These are phyloP conservation scores for Danaus plexippus DNA, from an alignment of 1,140 invertebrate species.

Conservation along the genomic window DNA sequence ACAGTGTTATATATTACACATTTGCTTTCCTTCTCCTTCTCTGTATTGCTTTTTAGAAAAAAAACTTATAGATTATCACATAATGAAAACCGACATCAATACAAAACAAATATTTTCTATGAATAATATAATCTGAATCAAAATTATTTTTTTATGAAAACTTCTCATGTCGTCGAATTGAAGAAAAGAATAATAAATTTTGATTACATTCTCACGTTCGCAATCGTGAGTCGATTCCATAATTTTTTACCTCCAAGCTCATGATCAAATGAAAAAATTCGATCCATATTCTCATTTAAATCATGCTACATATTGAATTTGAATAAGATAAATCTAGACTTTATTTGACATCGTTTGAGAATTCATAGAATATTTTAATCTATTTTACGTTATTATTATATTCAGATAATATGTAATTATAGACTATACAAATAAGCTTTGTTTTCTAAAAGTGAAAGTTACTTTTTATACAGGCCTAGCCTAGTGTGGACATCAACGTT, in stretches of 20 bases:
- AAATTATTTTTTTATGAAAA: constrained; percentile 39
- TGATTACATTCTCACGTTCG: constrained; percentile 66
- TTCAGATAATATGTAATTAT: too few species aligned
- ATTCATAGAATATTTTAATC: neutral
- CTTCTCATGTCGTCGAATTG: constrained; percentile 49
- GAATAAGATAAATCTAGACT: constrained; percentile 9
- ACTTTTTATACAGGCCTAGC: too few species aligned
- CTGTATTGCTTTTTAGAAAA: too few species aligned
- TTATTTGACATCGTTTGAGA: too few species aligned
- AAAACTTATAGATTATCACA: too few species aligned
- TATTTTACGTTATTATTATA: neutral
- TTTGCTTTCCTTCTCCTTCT: too few species aligned
- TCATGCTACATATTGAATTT: constrained; percentile 17
- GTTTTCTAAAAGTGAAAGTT: too few species aligned
- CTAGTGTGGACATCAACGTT: too few species aligned
- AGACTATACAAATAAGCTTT: too few species aligned
- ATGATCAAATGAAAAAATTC: constrained; percentile 50
- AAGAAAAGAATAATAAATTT: constrained; percentile 65
- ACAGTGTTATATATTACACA: too few species aligned
- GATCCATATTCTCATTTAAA: constrained; percentile 28
- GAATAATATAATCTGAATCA: constrained; percentile 20
- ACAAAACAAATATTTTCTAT: too few species aligned
- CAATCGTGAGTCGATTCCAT: constrained; percentile 59
- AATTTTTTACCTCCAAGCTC: constrained; percentile 50
- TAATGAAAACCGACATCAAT: too few species aligned